A percentile compares a stretch with the other conserved stretches of the same genome.
phyloP scores from a whole-genome alignment of 2,113 vertebrate species.

The Cyphomyrus discorhynchus region DNA sequence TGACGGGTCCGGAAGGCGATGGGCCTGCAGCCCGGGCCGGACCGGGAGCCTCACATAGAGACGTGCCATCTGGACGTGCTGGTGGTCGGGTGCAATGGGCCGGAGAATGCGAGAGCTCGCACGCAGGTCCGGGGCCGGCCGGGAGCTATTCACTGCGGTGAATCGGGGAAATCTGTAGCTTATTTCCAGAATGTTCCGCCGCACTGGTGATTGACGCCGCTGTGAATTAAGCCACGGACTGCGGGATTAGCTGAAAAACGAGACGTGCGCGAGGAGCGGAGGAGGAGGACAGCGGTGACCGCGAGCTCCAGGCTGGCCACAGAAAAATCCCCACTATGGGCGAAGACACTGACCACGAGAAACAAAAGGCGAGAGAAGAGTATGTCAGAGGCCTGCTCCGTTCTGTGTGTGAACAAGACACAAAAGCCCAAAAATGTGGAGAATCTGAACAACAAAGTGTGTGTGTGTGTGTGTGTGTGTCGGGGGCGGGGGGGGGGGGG shows the following conservation, averaged over 20 bases:
- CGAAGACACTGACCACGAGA: background rate
- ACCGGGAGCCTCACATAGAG: background rate
- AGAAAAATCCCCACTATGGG: background rate
- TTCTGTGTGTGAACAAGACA: slow-evolving; percentile 11
- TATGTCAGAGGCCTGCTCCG: background rate
- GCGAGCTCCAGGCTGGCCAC: background rate
- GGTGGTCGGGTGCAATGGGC: background rate
- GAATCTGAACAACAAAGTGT: background rate
- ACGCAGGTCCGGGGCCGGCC: background rate
- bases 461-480: background rate
- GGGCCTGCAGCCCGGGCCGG: background rate
- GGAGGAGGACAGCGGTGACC: background rate
- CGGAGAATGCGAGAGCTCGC: background rate
- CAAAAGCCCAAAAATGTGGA: background rate
- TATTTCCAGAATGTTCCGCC: background rate
- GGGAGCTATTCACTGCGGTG: background rate
- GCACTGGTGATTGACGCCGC: background rate
- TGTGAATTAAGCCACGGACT: background rate
- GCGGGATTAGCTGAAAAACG: background rate
- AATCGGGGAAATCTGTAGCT: background rate
- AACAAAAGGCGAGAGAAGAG: background rate
- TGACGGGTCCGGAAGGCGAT: background rate
- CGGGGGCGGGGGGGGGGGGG: background rate
- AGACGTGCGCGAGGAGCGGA: background rate
- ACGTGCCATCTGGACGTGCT: background rate